phyloP scores from a whole-genome alignment of 2,888 invertebrate species.

The Podotricha telesiphe region DNA sequence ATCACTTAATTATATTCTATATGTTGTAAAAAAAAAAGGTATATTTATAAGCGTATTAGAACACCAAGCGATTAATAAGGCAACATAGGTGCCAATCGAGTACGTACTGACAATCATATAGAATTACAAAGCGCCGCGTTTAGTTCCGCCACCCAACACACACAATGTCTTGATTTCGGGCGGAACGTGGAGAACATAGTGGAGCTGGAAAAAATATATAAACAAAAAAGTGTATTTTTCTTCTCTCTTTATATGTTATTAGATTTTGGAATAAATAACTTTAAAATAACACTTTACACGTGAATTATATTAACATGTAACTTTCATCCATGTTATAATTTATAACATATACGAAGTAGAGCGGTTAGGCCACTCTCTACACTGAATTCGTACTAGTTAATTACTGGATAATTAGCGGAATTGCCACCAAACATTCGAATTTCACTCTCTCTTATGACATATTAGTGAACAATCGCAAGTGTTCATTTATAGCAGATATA shows the following conservation, averaged over 20 bases:
- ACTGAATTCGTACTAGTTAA: slow-evolving; percentile 76
- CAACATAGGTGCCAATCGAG: too few species aligned
- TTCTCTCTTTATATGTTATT: background rate
- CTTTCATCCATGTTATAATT: slow-evolving; percentile 73
- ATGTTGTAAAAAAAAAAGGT: too few species aligned
- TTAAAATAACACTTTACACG: background rate
- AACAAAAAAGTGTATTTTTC: too few species aligned
- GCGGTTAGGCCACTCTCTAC: slow-evolving; percentile 79
- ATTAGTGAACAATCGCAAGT: slow-evolving; percentile 37
- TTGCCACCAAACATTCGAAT: slow-evolving; percentile 57
- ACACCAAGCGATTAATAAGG: too few species aligned
- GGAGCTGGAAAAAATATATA: too few species aligned
- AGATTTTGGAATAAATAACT: background rate
- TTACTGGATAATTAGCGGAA: slow-evolving; percentile 72
- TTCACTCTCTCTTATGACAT: slow-evolving; percentile 67
- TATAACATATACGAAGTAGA: slow-evolving; percentile 81
- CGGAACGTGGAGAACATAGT: too few species aligned
- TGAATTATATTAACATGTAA: slow-evolving; percentile 48
- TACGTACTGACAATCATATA: too few species aligned
- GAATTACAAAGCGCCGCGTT: too few species aligned
- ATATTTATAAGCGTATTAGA: too few species aligned
- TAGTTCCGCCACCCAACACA: too few species aligned
- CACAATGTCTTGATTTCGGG: too few species aligned
- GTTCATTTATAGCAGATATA: background rate
- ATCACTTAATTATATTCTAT: too few species aligned